Evolutionary conservation across 2,113 vertebrate species (phyloP).

Genomic region (Cyprinodon tularosa): DNA sequence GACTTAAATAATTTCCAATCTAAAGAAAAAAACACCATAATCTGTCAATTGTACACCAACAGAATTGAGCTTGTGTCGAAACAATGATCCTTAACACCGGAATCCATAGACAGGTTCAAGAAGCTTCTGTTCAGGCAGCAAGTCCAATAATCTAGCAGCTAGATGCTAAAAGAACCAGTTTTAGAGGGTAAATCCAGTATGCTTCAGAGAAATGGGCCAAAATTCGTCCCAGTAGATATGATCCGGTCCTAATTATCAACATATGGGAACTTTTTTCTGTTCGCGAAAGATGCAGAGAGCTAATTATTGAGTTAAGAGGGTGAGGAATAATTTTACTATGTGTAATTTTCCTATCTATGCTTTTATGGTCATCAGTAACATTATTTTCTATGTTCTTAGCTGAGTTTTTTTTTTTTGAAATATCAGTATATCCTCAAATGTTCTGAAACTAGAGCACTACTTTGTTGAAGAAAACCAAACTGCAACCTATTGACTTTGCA

Average conservation of each 20-base stretch:
- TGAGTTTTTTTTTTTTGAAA: not conserved
- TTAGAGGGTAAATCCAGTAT: not conserved
- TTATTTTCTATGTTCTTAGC: too few relatives aligned
- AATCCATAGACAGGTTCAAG: not conserved
- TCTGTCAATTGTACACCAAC: not conserved
- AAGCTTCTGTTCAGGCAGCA: not conserved
- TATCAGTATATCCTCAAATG: not conserved
- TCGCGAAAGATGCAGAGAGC: not conserved
- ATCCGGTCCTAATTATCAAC: not conserved
- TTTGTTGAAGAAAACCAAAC: not conserved
- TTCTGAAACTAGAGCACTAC: not conserved
- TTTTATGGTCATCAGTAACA: not conserved
- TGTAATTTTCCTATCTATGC: not conserved
- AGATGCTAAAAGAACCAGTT: not conserved
- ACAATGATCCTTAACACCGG: not conserved
- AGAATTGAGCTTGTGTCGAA: not conserved
- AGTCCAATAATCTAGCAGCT: not conserved
- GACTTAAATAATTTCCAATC: too few relatives aligned
- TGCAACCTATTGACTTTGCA: not conserved
- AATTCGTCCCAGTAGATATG: not conserved
- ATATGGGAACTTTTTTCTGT: not conserved
- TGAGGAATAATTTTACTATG: not conserved
- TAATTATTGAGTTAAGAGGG: not conserved
- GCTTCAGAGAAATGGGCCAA: not conserved
- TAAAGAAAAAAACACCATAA: not conserved